phyloP scores from a whole-genome alignment of 2,113 vertebrate genomes.

The Uria aalge region DNA sequence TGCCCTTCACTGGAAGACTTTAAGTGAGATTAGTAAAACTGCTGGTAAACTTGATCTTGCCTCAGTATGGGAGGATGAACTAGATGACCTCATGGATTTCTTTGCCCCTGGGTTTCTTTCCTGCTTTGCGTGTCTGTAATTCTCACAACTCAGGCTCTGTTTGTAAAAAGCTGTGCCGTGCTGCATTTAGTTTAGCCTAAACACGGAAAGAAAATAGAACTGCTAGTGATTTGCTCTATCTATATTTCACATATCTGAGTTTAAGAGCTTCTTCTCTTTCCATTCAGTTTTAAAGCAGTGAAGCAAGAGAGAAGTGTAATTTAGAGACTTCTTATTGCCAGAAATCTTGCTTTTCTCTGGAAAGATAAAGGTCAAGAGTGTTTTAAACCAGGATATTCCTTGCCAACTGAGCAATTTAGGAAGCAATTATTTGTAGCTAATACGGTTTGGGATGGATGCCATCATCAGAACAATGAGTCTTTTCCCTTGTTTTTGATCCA shows the following conservation, averaged over 20 bases:
- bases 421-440: constrained; percentile 8
- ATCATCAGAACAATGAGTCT: background rate
- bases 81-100: background rate
- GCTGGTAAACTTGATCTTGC: background rate
- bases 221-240: background rate
- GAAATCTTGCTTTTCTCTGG: background rate
- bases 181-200: background rate
- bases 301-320: background rate
- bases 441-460: background rate
- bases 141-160: background rate
- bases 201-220: background rate
- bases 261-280: background rate
- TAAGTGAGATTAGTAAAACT: background rate
- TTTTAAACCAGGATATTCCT: constrained; percentile 16
- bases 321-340: background rate
- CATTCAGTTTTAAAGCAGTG: background rate
- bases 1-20: background rate
- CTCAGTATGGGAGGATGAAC: background rate
- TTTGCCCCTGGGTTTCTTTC: background rate
- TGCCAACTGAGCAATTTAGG: background rate
- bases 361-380: background rate
- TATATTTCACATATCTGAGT: background rate
- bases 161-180: background rate
- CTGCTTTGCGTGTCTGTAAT: background rate
- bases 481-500: background rate